Percentiles rank a stretch among this genome's conserved stretches.
Evolutionary conservation across 2,888 invertebrate species (phyloP).

Genomic region (Eulithis testata): DNA sequence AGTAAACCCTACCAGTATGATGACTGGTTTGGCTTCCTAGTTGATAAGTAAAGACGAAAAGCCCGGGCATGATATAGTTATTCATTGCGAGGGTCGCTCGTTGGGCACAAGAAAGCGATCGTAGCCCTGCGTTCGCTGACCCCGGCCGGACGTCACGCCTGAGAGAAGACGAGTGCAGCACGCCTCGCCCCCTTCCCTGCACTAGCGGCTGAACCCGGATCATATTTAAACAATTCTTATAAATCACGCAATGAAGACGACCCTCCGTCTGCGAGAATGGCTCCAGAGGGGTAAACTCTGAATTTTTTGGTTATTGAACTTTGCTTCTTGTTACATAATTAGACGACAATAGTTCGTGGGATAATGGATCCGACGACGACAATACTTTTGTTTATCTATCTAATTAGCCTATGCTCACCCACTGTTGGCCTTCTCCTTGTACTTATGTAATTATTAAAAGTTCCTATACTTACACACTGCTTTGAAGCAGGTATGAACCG

Average conservation of each 20-base stretch:
- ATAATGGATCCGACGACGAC: constrained; percentile 10
- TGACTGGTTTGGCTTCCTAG: background rate
- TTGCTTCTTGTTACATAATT: constrained; percentile 15
- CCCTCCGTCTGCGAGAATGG: constrained; percentile 36
- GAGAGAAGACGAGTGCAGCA: constrained; percentile 76
- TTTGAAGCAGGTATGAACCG: no score
- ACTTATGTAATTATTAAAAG: background rate
- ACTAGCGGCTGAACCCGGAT: constrained; percentile 44
- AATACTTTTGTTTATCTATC: no score
- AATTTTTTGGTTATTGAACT: constrained; percentile 37
- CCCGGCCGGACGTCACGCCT: constrained; percentile 80
- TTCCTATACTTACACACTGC: no score
- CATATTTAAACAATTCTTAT: constrained; percentile 50
- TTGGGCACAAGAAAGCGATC: constrained; percentile 75
- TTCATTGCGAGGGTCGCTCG: constrained; percentile 65
- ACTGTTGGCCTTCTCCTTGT: no score
- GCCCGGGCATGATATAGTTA: constrained; percentile 70
- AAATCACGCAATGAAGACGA: constrained; percentile 51
- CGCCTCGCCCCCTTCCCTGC: constrained; percentile 54
- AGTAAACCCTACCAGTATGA: background rate
- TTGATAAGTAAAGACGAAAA: constrained; percentile 39
- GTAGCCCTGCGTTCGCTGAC: constrained; percentile 77
- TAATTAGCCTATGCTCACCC: no score
- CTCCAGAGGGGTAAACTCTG: constrained; percentile 30
- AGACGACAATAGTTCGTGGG: constrained; percentile 19